A percentile compares a stretch with the other conserved stretches of the same genome.
phyloP scores from a whole-genome alignment of 2,797 vertebrate species.

The Enteromius paludinosus region DNA sequence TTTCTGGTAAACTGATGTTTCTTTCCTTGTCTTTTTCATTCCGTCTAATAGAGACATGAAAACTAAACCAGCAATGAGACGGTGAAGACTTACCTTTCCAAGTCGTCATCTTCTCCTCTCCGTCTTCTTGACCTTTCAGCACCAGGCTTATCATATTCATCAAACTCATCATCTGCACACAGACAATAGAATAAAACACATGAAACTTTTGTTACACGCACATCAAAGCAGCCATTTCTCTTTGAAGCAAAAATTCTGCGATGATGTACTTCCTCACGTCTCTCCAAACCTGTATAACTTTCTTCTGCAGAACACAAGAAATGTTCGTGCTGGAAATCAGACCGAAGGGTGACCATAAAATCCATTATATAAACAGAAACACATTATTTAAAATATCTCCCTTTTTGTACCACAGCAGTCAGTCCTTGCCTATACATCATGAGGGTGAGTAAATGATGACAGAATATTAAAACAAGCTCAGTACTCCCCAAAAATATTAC shows the following conservation, averaged over 20 bases:
- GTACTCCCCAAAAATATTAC: not conserved
- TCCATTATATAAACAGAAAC: not conserved
- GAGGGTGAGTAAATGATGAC: not conserved
- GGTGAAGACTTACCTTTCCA: slow-evolving; percentile 84
- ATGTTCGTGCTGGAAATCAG: too few species aligned
- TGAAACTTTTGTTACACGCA: not conserved
- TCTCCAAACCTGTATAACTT: not conserved
- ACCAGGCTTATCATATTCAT: slow-evolving; percentile 96
- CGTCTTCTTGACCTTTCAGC: slow-evolving; percentile 93
- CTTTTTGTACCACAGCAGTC: not conserved
- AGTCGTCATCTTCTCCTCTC: slow-evolving; percentile 86
- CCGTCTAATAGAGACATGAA: not conserved
- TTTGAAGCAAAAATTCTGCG: too few species aligned
- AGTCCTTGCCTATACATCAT: not conserved
- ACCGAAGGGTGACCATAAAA: not conserved
- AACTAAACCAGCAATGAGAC: not conserved
- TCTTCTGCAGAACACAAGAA: not conserved
- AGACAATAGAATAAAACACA: not conserved
- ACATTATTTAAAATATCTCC: not conserved
- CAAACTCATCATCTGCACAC: slow-evolving; percentile 90
- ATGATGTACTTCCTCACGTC: not conserved
- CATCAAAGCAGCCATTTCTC: not conserved
- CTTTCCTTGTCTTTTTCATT: not conserved
- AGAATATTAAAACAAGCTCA: not conserved
- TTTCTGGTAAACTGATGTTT: not conserved